These are phyloP conservation scores for Lamprologus ornatipinnis DNA, from an alignment of 2,113 vertebrate species.

Conservation along the genomic window DNA sequence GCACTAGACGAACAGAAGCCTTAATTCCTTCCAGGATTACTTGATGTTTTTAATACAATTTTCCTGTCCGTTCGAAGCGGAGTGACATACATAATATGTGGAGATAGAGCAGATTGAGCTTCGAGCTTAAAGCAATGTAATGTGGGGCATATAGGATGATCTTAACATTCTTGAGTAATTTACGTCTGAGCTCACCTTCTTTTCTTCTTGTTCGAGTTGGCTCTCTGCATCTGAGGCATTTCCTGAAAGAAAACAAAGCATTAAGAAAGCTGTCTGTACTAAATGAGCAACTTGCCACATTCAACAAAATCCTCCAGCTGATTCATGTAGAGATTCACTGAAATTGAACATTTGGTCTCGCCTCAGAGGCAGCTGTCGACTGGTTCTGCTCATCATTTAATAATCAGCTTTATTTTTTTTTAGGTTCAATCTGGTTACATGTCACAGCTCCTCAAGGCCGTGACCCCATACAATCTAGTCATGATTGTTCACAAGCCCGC, in stretches of 20 bases:
- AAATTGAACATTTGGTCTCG: not conserved
- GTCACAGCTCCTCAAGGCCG: not conserved
- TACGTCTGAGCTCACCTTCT: constrained; percentile 50
- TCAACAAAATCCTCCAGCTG: not conserved
- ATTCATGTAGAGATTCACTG: not conserved
- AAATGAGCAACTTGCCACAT: not conserved
- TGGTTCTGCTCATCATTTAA: constrained; percentile 18
- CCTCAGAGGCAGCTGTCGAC: constrained; percentile 14
- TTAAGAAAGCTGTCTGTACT: not conserved
- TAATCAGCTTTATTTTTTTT: constrained; percentile 47
- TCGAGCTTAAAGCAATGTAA: not conserved
- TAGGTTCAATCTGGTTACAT: not conserved
- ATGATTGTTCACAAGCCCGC: not conserved
- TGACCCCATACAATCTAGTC: not conserved
- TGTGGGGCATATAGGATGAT: not conserved
- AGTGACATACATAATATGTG: not conserved
- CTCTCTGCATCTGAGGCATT: constrained; percentile 36
- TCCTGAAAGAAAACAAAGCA: constrained; percentile 50
- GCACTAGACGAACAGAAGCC: not conserved
- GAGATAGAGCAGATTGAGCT: not conserved
- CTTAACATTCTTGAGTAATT: not conserved
- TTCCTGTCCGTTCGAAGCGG: not conserved
- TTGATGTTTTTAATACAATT: not conserved
- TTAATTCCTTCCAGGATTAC: not conserved
- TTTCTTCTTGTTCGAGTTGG: constrained; percentile 51